Conservation (phyloP, 2,797 vertebrate genomes). For the Malacoraja senta region DNA sequence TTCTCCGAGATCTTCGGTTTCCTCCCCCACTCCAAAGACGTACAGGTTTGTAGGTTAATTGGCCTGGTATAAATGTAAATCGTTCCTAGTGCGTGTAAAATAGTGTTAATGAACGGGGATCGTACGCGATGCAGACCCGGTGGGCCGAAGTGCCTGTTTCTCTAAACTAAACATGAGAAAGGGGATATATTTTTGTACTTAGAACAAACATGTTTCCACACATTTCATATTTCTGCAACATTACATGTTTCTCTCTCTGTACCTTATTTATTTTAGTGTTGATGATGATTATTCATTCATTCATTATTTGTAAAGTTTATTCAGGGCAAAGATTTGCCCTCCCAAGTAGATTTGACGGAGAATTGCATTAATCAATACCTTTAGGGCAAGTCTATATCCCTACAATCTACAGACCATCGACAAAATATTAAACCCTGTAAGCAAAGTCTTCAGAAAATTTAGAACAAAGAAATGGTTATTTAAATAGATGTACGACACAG, state of each 20-base stretch:
- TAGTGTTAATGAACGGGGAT: too few relatives aligned
- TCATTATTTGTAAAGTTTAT: neutral
- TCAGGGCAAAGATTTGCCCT: neutral
- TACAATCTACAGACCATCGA: neutral
- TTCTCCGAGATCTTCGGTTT: too few relatives aligned
- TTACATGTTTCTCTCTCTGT: neutral
- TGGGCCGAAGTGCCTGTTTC: too few relatives aligned
- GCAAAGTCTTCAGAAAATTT: neutral
- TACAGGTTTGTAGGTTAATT: too few relatives aligned
- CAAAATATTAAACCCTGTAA: neutral
- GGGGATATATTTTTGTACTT: neutral
- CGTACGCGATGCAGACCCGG: too few relatives aligned
- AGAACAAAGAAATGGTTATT: neutral
- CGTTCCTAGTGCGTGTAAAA: too few relatives aligned
- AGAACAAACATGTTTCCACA: neutral
- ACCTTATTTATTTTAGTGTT: neutral
- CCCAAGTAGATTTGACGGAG: neutral
- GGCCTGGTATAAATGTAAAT: too few relatives aligned
- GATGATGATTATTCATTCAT: neutral
- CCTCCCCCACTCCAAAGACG: too few relatives aligned
- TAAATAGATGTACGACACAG: neutral
- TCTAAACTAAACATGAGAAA: neutral
- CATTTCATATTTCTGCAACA: neutral
- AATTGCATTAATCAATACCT: neutral
- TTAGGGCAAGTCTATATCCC: neutral